Evolutionary conservation across 92 coral and sea anemone species (phyloP), one percentile per base, ranked within the genome.

Genomic region (Palythoa grandiflora): DNA sequence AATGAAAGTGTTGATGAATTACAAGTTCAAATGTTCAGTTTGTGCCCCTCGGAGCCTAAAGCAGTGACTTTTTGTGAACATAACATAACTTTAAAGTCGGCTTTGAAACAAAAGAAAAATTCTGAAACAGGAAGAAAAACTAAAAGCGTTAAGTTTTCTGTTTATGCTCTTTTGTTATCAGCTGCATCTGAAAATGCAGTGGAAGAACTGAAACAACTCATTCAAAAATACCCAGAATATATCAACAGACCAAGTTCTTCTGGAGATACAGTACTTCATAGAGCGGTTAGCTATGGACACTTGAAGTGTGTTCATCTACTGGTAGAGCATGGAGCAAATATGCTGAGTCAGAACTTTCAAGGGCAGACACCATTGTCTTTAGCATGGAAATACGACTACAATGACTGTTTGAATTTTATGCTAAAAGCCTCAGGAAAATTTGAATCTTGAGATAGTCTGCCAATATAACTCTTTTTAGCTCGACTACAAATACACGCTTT

Each of bases 131-230:
- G 0, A 13, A 36, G 36, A 37, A 78, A 60, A 38, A 48, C 9
- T 13, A 55, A 57, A n/a, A 28, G 7, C 8, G 83, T 78, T 4
- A 40, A 36, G 16, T 78, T 78, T 60, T 55, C 51, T 9, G 19
- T 38, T 37, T 78, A 55, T 78, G 71, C 70, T 16, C 83, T 78
- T 17, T 36, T 78, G 52, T 1, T 55, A 35, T 54, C 83, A 36
- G 83, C 83, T 3, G 83, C 83, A 36, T 37, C 83, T 28, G 71
- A 57, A 78, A 78, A 78, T 39, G 66, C 71, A 78, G 83, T 55
- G 3, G 68, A 78, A 54, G 83, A 78, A n/a, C 38, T 78, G 35
- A 78, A 78, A 6, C 48, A 78, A 8, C 16, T 78, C n/a, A 36
- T 78, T 14, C 35, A 16, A 36, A 37, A 19, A 3, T 38, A 78